Base-by-base conservation (phyloP, 2,888 invertebrate genomes). In the Candidula unifasciata region DNA sequence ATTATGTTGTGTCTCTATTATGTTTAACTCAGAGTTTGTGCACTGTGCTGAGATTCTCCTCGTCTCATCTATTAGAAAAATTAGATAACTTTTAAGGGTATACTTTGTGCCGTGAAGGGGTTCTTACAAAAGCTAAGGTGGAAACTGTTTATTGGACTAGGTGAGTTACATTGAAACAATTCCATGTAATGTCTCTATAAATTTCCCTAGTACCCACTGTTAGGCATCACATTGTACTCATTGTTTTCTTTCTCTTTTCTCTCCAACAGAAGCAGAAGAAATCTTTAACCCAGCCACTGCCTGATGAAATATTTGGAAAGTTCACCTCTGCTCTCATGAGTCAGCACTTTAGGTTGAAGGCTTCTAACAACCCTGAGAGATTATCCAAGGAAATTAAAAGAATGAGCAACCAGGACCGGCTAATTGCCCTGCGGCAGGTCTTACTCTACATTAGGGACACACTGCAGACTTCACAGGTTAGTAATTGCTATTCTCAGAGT, bases 401-500 rank as follows among this genome's bases (percentile, higher is more conserved):
- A 24, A 73, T 81, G 64, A 66, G 13, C 74, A 81, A 71, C 21
- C 30, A 24, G 60, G 73, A 73, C 57, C 73, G 27, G 37, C 57
- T 71, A 57, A 81, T 27, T 27, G 81, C 37, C 18, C 57, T 81
- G 30, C 35, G 60, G 54, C 81, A 81, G 33, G n/a, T 57, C 60
- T 37, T 81, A 27, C 60, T 81, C 37, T 81, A 81, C 60, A 57
- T 57, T n/a, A 60, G 24, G n/a, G 81, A 81, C 54, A 57, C 18
- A 27, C n/a, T 80, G 54, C 33, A 52, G 52, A 21, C 54, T 21
- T 21, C 57, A 71, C 44, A 80, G 80, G 80, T 80, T 33, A 33
- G 69, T 54, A 10, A 2, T 66, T 52, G 27, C 35, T 64, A 27
- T 18, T 13, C 5, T 35, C 8, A 21, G n/a, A 52, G 52, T 52